Conservation (phyloP, 1,140 invertebrate species). For the Lysiphlebus fabarum region DNA sequence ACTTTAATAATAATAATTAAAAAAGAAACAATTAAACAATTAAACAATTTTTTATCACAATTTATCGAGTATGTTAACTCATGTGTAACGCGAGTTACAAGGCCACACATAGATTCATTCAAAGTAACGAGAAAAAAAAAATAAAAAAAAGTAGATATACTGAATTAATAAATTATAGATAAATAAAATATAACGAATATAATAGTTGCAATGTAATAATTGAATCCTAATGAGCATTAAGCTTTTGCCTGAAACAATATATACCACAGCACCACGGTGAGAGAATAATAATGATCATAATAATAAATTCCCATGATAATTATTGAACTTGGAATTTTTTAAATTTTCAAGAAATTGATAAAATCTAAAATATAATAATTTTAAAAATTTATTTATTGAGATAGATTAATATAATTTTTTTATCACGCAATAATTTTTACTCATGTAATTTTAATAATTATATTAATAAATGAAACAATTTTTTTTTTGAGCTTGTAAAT, state of each 20-base stretch:
- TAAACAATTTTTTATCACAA: constrained; percentile 8
- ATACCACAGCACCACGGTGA: constrained; percentile 40
- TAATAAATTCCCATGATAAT: constrained; percentile 55
- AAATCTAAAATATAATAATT: background rate
- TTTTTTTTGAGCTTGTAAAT: no score
- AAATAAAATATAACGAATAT: background rate
- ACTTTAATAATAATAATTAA: background rate
- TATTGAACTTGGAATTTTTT: constrained; percentile 44
- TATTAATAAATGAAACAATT: no score
- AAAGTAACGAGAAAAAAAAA: no score
- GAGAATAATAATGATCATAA: constrained; percentile 22
- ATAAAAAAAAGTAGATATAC: background rate
- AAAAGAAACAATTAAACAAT: background rate
- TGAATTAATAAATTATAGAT: background rate
- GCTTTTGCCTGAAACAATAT: constrained; percentile 18
- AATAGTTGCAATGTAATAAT: constrained; percentile 19
- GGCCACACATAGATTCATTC: no score
- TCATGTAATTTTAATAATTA: no score
- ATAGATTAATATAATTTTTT: background rate
- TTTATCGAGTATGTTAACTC: constrained; percentile 8
- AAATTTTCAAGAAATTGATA: background rate
- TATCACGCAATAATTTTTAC: background rate
- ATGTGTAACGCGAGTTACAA: background rate
- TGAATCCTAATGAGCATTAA: constrained; percentile 21
- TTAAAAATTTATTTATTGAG: no score